Evolutionary conservation across 1,140 invertebrate species (phyloP).

Genomic region (Scaptodrosophila lebanonensis): DNA sequence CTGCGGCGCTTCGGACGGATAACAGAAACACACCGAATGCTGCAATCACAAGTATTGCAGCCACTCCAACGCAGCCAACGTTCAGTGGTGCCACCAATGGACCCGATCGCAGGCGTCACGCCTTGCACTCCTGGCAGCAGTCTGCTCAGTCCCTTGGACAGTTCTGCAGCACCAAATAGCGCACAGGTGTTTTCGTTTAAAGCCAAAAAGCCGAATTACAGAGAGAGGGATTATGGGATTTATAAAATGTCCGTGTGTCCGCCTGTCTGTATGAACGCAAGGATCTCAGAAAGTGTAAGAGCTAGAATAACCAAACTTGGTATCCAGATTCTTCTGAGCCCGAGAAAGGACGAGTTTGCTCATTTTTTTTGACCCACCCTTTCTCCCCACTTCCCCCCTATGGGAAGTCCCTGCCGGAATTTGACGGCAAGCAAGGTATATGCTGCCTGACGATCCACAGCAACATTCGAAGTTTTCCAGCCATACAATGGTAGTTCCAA

Average conservation of each 20-base stretch:
- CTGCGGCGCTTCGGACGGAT: conserved; percentile 37
- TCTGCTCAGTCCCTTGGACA: conserved; percentile 40
- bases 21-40: conserved; percentile 26
- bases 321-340: too few species aligned
- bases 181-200: conserved; percentile 87
- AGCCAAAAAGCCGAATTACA: conserved; percentile 92
- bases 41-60: conserved; percentile 7
- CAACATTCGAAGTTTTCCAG: conserved; percentile 5
- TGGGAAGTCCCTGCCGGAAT: too few species aligned
- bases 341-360: too few species aligned
- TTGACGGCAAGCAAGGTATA: too few species aligned
- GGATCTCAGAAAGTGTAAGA: too few species aligned
- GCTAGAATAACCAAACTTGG: too few species aligned
- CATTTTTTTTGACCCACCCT: too few species aligned
- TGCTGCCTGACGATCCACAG: too few species aligned
- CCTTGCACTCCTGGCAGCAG: conserved; percentile 50
- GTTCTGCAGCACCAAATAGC: conserved; percentile 38
- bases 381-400: too few species aligned
- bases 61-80: conserved; percentile 33
- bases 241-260: too few species aligned
- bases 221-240: conserved; percentile 95
- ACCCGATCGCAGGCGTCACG: conserved; percentile 28
- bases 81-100: conserved; percentile 35
- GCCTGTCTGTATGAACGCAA: too few species aligned
- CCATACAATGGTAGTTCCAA: background rate